Evolutionary conservation across 1,140 invertebrate species (phyloP), one percentile per base, ranked within the genome.

Genomic region (Teleopsis dalmanni): DNA sequence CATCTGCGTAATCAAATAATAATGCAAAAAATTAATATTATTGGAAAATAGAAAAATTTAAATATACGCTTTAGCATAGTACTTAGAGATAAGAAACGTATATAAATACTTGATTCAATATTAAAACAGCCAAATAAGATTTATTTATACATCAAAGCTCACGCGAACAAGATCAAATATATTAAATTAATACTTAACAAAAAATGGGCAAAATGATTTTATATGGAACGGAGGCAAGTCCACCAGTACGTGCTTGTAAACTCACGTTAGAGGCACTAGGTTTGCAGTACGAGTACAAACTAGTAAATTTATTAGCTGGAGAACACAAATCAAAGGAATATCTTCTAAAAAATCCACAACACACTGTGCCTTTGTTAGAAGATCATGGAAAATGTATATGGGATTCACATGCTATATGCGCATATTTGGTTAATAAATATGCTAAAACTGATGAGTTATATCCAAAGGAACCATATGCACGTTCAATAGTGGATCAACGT

Each of bases 271-370:
- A 70, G 33, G 67, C 65, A 14, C 16, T 43, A 4, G 41, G 16
- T 43, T 19, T 43, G 9, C 62, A 75, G 23, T 57, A 77, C 19
- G 68, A 71, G 27, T 60, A 58, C 41, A 51, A 50, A 58, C 58
- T 78, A 11, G 72, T 80, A 0, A 76, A 87, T 60, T 59, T 87
- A 0, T 56, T 78, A 51, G 69, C 71, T 1, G 76, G 77, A 1
- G 82, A 87, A 49, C 78, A 85, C 40, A 60, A 79, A 22, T 80
- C 74, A 38, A 79, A 82, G n/a, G 81, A 87, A 58, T 89, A 43
- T 47, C 29, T 54, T 0, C 57, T 65, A 44, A 67, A 60, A 37
- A 72, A 72, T 51, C 70, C 70, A 0, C 64, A 70, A 45, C 70
- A 72, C 37, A 71, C 71, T 0, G 57, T 73, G 13, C 71, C 71